phyloP scores from a whole-genome alignment of 2,888 invertebrate genomes.

The Leistus spinibarbis region DNA sequence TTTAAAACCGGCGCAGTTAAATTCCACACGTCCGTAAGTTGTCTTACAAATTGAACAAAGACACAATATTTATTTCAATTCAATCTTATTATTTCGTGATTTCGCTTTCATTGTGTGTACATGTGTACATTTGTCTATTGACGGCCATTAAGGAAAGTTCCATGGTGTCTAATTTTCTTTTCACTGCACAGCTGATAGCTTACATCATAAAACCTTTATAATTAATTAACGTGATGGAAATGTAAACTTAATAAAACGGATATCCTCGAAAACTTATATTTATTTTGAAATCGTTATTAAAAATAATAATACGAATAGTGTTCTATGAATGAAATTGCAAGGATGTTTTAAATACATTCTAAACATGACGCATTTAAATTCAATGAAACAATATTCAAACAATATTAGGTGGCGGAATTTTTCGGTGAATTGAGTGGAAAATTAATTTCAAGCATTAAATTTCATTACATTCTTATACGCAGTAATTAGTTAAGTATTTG shows the following conservation, averaged over 20 bases:
- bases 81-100: neutral
- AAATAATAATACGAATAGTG: neutral
- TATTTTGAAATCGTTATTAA: neutral
- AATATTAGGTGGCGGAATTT: no score
- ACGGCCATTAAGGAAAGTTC: no score
- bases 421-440: no score
- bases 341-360: no score
- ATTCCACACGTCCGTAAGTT: neutral
- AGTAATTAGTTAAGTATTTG: no score
- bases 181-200: no score
- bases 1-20: neutral
- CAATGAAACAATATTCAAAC: neutral
- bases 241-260: neutral
- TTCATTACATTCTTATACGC: no score
- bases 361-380: neutral
- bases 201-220: neutral
- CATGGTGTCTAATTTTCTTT: neutral
- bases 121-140: no score
- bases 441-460: no score
- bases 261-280: neutral
- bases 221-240: neutral
- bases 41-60: conserved; percentile 4
- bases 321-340: neutral
- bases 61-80: no score
- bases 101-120: neutral